These are phyloP conservation scores for Lucilia cuprina DNA, from an alignment of 1,140 invertebrate species.

Conservation along the genomic window DNA sequence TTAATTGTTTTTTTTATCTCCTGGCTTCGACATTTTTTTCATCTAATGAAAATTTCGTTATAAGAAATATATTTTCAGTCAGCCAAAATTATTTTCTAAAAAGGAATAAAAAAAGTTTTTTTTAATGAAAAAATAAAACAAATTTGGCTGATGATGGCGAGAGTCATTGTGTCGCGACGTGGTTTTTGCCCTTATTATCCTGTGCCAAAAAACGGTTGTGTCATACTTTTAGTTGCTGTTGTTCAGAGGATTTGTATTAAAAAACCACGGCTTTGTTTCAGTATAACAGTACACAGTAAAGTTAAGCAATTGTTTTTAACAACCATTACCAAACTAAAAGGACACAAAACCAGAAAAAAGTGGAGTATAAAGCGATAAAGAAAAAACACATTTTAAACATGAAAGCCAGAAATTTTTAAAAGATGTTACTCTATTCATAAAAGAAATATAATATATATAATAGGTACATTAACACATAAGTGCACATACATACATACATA, in stretches of 20 bases:
- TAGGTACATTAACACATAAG: neutral
- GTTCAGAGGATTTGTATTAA: neutral
- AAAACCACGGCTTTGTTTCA: neutral
- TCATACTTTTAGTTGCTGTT: neutral
- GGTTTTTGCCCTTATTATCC: slow-evolving; percentile 5
- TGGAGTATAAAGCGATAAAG: neutral
- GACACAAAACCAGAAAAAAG: neutral
- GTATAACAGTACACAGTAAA: neutral
- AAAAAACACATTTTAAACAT: neutral
- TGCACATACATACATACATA: neutral
- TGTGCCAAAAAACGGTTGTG: neutral
- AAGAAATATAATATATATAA: neutral
- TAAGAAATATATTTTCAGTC: neutral
- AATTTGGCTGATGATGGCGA: slow-evolving; percentile 13
- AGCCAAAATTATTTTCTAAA: neutral
- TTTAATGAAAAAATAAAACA: neutral
- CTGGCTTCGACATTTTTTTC: neutral
- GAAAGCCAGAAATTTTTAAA: slow-evolving; percentile 5
- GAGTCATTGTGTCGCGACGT: slow-evolving; percentile 9
- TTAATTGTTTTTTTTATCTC: neutral
- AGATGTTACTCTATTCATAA: neutral
- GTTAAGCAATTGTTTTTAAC: slow-evolving; percentile 2
- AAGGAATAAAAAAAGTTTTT: too few relatives aligned
- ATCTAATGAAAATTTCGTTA: neutral
- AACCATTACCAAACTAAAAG: neutral